Base-by-base conservation (phyloP, 2,888 invertebrate species). In the Pandemis heparana region DNA sequence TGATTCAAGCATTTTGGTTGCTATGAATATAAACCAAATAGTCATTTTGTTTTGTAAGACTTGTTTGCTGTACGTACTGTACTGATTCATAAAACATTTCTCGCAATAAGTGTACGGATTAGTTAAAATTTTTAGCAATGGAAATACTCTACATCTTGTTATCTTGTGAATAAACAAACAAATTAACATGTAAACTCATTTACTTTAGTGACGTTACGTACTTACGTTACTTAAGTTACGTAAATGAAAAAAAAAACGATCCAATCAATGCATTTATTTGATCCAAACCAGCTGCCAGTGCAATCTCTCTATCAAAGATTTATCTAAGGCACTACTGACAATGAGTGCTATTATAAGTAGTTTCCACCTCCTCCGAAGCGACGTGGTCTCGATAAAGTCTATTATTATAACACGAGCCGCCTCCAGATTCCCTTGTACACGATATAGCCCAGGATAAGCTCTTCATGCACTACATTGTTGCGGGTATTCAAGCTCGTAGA, bases 391-490 rank as follows among this genome's bases (percentile, higher is more conserved):
- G 59, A 72, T 72, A 72, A 61, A 61, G 41, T 51, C 62, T 53
- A 65, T 63, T 65, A 74, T 61, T 64, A 74, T 60, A 74, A 70
- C 68, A 53, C 60, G 46, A 67, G 56, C 63, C 65, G 56, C 56
- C 63, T 64, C 53, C 68, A 64, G 67, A 39, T 71, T 67, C 51
- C 53, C 71, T 66, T 56, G 62, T 64, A 68, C 48, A 38, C 39
- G 69, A 73, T 73, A 70, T 65, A 65, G 41, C 59, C 60, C 32
- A 14, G 51, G 74, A 74, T 74, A 74, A 69, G 60, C 7, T 14
- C 41, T 51, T 51, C 66, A 72, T 74, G 73, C 69, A 69, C 73
- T 70, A 74, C 74, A 74, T 74, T 70, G 74, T 74, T 70, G 18
- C 70, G 59, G 46, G 62, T 59, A 69, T 74, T 69, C 65, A 74